A percentile compares a stretch with the other conserved stretches of the same genome.
phyloP scores from a whole-genome alignment of 2,113 vertebrate species.

The Hippocampus comes region DNA sequence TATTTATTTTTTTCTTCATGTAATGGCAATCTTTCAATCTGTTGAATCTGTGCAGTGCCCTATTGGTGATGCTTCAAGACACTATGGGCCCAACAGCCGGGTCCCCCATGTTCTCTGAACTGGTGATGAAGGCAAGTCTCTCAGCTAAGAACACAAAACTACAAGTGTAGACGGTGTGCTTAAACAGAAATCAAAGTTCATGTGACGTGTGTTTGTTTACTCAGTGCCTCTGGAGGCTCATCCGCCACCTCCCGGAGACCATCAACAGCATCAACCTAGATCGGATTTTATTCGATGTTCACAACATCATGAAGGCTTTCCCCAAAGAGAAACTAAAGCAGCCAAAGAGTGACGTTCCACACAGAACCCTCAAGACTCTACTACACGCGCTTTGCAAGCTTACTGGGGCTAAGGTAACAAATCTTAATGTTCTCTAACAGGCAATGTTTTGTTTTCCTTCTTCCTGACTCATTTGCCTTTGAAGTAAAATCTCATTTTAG shows the following conservation, averaged over 20 bases:
- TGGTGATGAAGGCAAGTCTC: slow-evolving; percentile 90
- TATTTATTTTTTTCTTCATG: background rate
- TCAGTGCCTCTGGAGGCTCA: slow-evolving; percentile 97
- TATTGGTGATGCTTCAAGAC: slow-evolving; percentile 94
- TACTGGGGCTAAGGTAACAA: slow-evolving; percentile 85
- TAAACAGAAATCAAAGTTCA: background rate
- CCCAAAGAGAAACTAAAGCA: slow-evolving; percentile 97
- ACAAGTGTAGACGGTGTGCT: background rate
- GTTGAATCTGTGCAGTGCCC: slow-evolving; percentile 72
- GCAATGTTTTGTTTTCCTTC: background rate
- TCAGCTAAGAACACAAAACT: background rate
- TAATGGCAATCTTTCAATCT: background rate
- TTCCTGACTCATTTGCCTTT: background rate
- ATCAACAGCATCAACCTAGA: slow-evolving; percentile 94
- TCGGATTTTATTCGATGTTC: slow-evolving; percentile 90
- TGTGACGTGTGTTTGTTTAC: background rate
- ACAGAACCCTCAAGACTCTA: slow-evolving; percentile 92
- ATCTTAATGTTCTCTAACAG: background rate
- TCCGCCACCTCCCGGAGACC: slow-evolving; percentile 89
- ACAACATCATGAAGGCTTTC: slow-evolving; percentile 97
- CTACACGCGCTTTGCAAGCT: slow-evolving; percentile 92
- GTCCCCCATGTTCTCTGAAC: slow-evolving; percentile 90
- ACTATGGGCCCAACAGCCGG: slow-evolving; percentile 86
- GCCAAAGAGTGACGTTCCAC: slow-evolving; percentile 91
- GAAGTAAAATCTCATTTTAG: background rate